Conservation (phyloP, 2,797 vertebrate species). For the Molossus molossus region DNA sequence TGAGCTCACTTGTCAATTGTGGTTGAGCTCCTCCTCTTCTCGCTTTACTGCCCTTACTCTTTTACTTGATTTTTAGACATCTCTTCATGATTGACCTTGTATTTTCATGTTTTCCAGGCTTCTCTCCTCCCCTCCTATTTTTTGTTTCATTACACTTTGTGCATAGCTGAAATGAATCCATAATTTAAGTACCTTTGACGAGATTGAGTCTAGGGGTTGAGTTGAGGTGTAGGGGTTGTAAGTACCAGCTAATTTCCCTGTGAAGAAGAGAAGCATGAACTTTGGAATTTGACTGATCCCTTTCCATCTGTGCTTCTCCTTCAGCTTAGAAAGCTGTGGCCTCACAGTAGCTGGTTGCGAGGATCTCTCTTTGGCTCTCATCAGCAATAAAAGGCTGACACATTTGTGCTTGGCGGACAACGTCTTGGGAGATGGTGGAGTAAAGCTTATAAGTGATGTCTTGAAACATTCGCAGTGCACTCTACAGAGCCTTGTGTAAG, state of each 20-base stretch:
- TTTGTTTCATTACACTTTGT: neutral
- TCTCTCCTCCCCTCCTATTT: neutral
- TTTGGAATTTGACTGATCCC: conserved; percentile 4
- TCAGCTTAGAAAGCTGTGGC: conserved; percentile 81
- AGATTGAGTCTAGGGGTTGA: neutral
- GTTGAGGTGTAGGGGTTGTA: neutral
- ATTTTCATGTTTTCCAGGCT: conserved; percentile 15
- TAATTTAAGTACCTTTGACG: conserved; percentile 50
- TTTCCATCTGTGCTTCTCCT: conserved; percentile 62
- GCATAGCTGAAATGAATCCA: neutral
- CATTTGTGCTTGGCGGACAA: conserved; percentile 81
- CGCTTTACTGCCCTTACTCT: neutral
- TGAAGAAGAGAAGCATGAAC: neutral
- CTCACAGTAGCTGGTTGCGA: conserved; percentile 71
- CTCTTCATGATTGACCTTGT: neutral
- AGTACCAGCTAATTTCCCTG: neutral
- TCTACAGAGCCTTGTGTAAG: conserved; percentile 85
- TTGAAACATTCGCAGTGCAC: conserved; percentile 76
- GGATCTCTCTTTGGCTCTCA: conserved; percentile 76
- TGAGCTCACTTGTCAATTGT: neutral
- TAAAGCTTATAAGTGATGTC: conserved; percentile 76
- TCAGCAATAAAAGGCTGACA: conserved; percentile 74
- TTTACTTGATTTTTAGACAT: conserved; percentile 6
- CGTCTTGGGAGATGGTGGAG: conserved; percentile 74
- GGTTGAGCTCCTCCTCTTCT: neutral